A percentile compares a stretch with the other conserved stretches of the same genome.
phyloP scores from a whole-genome alignment of 2,797 vertebrate species.

The Etheostoma perlongum region DNA sequence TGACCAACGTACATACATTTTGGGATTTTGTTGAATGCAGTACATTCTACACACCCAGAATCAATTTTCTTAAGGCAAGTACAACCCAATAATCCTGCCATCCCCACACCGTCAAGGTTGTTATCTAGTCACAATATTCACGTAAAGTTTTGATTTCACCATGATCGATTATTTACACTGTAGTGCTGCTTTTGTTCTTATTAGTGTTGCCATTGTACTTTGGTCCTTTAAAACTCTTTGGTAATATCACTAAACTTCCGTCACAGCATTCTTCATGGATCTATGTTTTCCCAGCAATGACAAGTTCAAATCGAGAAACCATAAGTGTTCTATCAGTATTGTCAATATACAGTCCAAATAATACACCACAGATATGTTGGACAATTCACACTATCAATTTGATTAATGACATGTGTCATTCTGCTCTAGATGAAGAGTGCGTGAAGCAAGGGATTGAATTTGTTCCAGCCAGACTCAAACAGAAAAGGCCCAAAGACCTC shows the following conservation, averaged over 20 bases:
- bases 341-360: neutral
- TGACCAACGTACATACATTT: neutral
- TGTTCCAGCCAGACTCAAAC: slow-evolving; percentile 85
- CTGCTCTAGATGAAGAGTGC: slow-evolving; percentile 89
- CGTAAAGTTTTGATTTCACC: neutral
- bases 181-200: slow-evolving; percentile 4
- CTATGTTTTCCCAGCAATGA: neutral
- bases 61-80: neutral
- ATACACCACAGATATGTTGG: too few relatives aligned
- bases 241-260: neutral
- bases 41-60: neutral
- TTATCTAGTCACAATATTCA: neutral
- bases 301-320: neutral
- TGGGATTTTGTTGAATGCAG: neutral
- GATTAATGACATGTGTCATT: neutral
- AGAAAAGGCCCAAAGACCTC: slow-evolving; percentile 75
- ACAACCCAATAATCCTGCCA: neutral
- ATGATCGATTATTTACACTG: neutral
- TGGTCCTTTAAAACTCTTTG: neutral
- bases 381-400: neutral
- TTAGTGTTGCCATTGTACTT: neutral
- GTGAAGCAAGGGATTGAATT: slow-evolving; percentile 86
- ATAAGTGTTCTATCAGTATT: neutral
- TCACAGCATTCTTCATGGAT: neutral
- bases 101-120: neutral